phyloP scores from a whole-genome alignment of 2,888 invertebrate genomes.

The Xestoiulus laeticollis region DNA sequence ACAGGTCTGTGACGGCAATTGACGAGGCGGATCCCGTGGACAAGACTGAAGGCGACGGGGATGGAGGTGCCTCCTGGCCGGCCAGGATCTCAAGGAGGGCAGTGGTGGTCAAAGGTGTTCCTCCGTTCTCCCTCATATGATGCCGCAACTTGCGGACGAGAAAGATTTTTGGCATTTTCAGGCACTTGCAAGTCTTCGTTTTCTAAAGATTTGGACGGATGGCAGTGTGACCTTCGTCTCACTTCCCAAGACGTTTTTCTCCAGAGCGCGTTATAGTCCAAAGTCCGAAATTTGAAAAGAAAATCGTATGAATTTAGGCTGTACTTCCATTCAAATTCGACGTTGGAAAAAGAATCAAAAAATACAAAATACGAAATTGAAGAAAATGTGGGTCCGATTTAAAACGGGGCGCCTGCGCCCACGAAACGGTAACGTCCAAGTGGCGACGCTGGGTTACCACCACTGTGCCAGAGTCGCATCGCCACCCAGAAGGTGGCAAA shows the following conservation, averaged over 20 bases:
- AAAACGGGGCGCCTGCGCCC: conserved; percentile 23
- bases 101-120: conserved; percentile 44
- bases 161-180: conserved; percentile 52
- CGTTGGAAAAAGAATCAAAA: not conserved
- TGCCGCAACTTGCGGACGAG: conserved; percentile 53
- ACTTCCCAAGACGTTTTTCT: not conserved
- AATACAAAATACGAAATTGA: not conserved
- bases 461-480: not conserved
- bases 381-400: not conserved
- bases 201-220: not conserved
- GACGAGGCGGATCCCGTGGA: conserved; percentile 40
- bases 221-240: not conserved
- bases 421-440: not conserved
- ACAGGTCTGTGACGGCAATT: not conserved
- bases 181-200: not conserved
- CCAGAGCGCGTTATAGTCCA: too few species aligned
- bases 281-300: not conserved
- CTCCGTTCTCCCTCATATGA: conserved; percentile 43
- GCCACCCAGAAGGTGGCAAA: not conserved
- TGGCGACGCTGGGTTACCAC: not conserved
- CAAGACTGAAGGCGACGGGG: conserved; percentile 45
- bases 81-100: not conserved
- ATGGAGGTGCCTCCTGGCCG: conserved; percentile 40
- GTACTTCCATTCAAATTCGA: not conserved
- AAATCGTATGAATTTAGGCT: too few species aligned